Conservation (phyloP, 2,888 invertebrate genomes). For the Adela reaumurella region DNA sequence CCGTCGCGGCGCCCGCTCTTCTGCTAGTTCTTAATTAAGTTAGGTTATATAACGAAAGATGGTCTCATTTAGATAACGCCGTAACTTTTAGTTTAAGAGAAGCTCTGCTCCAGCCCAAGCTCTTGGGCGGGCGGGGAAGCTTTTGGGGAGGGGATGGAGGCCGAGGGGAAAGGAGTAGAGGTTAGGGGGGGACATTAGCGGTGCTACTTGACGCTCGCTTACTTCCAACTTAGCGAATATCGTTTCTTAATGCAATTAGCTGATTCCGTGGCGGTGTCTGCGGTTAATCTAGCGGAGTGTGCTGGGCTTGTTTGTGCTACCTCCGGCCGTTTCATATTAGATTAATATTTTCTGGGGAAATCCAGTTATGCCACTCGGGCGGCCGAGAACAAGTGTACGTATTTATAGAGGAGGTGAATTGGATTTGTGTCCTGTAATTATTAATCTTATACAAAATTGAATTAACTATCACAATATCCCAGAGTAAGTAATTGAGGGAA, state of each 20-base stretch:
- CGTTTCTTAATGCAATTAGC: background rate
- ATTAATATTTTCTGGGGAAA: no score
- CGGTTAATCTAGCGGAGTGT: background rate
- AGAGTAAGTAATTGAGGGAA: no score
- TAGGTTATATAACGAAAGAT: conserved; percentile 60
- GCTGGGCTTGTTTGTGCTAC: background rate
- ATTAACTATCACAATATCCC: no score
- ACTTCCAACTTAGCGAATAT: background rate
- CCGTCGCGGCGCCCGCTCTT: conserved; percentile 51
- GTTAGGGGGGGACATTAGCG: background rate
- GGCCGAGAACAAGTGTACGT: no score
- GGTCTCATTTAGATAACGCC: conserved; percentile 58
- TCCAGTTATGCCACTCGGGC: no score
- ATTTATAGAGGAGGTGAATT: no score
- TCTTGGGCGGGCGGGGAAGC: no score
- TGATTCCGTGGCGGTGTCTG: background rate
- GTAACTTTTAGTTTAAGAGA: conserved; percentile 44
- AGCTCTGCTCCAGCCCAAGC: conserved; percentile 13
- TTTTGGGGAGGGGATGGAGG: no score
- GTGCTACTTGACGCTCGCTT: background rate
- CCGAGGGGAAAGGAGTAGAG: no score
- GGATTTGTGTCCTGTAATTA: no score
- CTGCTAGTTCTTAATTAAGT: conserved; percentile 59
- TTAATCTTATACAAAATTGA: no score
- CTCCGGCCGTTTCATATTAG: no score